Percentiles rank a stretch among this genome's conserved stretches.
Evolutionary conservation across 2,113 vertebrate genomes (phyloP).

Genomic region (Gavia stellata): DNA sequence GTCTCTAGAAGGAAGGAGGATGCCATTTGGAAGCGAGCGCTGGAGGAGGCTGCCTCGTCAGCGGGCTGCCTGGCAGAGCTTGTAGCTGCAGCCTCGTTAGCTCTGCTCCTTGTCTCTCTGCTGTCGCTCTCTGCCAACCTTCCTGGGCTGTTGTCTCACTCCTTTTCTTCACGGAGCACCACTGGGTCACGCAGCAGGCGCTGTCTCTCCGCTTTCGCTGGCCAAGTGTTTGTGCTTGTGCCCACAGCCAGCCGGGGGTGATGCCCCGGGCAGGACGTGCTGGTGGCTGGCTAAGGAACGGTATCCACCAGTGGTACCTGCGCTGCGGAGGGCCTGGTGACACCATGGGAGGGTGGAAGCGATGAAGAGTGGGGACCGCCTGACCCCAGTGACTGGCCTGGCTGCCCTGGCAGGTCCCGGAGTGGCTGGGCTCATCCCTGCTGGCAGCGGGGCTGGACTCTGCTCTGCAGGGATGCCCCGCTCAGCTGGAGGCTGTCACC

Average conservation of each 20-base stretch:
- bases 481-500: not conserved
- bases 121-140: not conserved
- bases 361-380: not conserved
- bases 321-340: rapidly evolving
- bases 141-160: not conserved
- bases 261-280: not conserved
- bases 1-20: not conserved
- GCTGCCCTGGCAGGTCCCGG: not conserved
- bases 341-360: not conserved
- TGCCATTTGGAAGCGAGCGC: not conserved
- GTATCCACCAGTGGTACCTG: rapidly evolving
- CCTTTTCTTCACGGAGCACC: not conserved
- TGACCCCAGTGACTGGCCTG: not conserved
- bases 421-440: not conserved
- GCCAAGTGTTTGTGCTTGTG: not conserved
- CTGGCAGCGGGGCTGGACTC: not conserved
- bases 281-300: not conserved
- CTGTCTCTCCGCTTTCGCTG: not conserved
- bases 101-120: not conserved
- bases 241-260: not conserved
- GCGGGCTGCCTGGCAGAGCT: not conserved
- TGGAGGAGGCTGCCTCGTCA: not conserved
- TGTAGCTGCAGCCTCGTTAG: not conserved
- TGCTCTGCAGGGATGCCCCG: rapidly evolving
- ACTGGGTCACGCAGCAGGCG: not conserved